A percentile compares a stretch with the other conserved stretches of the same genome.
Conservation (phyloP, 2,888 invertebrate species). For the Pimpla rufipes region DNA sequence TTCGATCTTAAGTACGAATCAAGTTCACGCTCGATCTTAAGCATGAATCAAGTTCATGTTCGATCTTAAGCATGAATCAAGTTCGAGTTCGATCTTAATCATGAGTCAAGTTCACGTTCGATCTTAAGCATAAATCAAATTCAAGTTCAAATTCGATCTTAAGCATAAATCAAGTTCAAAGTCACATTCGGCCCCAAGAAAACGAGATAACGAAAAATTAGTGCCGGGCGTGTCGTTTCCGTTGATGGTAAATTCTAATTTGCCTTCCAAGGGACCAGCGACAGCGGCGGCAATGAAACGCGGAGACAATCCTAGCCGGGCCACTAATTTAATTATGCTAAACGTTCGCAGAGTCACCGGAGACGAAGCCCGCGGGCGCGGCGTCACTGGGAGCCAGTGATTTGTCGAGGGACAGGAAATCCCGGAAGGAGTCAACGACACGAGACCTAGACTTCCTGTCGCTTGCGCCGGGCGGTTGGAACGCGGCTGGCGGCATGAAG, state of each 20-base stretch:
- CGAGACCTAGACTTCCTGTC: slow-evolving; percentile 39
- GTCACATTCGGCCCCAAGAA: background rate
- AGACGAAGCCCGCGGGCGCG: slow-evolving; percentile 23
- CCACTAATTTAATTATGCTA: slow-evolving; percentile 54
- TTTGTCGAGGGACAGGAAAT: slow-evolving; percentile 32
- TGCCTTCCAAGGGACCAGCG: background rate
- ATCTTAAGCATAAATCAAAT: no score
- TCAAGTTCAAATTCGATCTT: no score
- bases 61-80: no score
- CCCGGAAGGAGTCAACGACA: slow-evolving; percentile 35
- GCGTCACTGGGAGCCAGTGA: slow-evolving; percentile 37
- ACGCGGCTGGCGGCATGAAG: background rate
- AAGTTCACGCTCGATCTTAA: no score
- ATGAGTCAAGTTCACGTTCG: no score
- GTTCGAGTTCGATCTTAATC: no score
- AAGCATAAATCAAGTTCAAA: no score
- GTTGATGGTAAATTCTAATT: background rate
- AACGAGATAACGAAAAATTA: no score
- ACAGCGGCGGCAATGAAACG: no score
- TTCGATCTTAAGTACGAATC: no score
- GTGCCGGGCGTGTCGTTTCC: no score
- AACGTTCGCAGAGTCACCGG: slow-evolving; percentile 65
- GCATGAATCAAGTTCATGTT: no score
- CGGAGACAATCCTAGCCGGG: background rate
- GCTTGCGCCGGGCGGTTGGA: slow-evolving; percentile 33